Conservation (phyloP, 2,797 vertebrate genomes). For the Halcyon chelicuti region DNA sequence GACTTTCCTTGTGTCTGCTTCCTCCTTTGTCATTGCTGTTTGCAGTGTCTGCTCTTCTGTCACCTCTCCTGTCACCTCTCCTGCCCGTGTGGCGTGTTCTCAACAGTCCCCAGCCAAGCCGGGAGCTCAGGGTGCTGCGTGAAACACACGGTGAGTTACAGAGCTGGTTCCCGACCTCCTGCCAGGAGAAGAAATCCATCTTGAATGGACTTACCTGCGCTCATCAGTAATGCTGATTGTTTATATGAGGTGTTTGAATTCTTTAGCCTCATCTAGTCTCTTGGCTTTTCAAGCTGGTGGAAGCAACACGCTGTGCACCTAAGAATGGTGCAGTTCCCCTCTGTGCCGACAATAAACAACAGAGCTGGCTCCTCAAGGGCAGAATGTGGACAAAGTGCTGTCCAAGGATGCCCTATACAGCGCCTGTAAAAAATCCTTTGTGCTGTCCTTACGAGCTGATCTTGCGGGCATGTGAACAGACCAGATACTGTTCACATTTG, state of each 20-base stretch:
- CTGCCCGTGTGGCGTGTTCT: accelerated
- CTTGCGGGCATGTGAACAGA: neutral
- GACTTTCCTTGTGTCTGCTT: neutral
- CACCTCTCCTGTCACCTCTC: neutral
- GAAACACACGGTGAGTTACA: neutral
- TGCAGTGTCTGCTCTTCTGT: neutral
- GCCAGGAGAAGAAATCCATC: neutral
- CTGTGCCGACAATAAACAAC: neutral
- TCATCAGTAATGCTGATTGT: neutral
- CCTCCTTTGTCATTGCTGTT: neutral
- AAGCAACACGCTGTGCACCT: neutral
- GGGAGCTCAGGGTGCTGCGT: neutral
- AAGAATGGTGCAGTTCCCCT: neutral
- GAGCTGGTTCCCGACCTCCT: neutral
- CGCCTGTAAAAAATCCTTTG: neutral
- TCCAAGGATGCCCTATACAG: neutral
- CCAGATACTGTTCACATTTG: neutral
- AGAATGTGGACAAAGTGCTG: neutral
- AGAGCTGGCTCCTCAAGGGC: neutral
- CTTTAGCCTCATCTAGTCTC: neutral
- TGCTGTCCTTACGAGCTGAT: neutral
- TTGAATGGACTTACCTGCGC: neutral
- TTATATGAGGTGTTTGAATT: neutral
- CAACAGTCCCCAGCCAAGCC: accelerated
- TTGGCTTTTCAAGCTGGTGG: neutral